Percentiles rank a stretch among this genome's conserved stretches.
Conservation (phyloP, 1,140 invertebrate species). For the Cotesia vestalis region DNA sequence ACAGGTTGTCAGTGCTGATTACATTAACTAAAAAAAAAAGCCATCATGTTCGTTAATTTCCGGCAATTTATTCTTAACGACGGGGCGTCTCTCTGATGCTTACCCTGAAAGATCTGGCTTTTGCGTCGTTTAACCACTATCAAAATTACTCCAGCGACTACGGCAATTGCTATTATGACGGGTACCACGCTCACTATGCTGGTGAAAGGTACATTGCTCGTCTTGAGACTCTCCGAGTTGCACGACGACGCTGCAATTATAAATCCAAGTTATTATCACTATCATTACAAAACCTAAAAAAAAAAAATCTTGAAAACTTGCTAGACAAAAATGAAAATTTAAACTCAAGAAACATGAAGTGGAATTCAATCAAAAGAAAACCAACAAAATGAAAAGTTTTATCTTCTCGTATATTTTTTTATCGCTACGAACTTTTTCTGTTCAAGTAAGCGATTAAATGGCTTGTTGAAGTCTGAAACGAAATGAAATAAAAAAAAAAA, state of each 20-base stretch:
- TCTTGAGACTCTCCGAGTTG: background rate
- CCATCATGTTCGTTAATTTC: slow-evolving; percentile 13
- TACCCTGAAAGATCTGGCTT: slow-evolving; percentile 8
- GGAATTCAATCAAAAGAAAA: no score
- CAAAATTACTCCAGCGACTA: background rate
- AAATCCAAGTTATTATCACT: slow-evolving; percentile 12
- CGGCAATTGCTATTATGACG: slow-evolving; percentile 20
- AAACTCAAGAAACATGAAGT: background rate
- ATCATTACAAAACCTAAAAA: no score
- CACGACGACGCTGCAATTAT: slow-evolving; percentile 28
- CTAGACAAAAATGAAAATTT: background rate
- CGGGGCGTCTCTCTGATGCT: slow-evolving; percentile 2
- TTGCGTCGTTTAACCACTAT: slow-evolving; percentile 21
- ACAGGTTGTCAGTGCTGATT: slow-evolving; percentile 31
- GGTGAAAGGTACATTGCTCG: slow-evolving; percentile 15
- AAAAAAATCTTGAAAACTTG: background rate
- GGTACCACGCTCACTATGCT: slow-evolving; percentile 12
- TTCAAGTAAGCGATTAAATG: no score
- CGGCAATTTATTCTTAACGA: slow-evolving; percentile 15
- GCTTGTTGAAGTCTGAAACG: background rate
- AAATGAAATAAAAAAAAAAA: background rate
- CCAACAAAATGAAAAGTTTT: no score
- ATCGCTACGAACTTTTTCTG: no score
- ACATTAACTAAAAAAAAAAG: slow-evolving; percentile 14
- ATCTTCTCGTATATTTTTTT: no score